Evolutionary conservation across 2,113 vertebrate species (phyloP).

Genomic region (Tachuris rubrigastra): DNA sequence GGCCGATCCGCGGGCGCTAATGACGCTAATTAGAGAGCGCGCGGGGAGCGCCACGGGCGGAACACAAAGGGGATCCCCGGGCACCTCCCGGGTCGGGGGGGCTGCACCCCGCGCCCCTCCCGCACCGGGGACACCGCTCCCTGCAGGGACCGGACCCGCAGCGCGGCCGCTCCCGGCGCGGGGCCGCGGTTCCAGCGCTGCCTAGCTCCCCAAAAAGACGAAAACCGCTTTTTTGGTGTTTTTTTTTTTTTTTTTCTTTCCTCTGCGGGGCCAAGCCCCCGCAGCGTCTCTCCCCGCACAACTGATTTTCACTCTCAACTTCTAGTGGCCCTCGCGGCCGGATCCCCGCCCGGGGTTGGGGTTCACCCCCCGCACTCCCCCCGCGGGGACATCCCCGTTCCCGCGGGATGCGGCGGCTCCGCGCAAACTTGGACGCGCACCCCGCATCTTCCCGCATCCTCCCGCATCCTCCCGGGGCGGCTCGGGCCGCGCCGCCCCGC

Average conservation of each 20-base stretch:
- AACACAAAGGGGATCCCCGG: conserved; percentile 11
- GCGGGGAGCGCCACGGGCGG: neutral
- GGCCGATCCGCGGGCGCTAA: neutral
- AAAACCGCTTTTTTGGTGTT: neutral
- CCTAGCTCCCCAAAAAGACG: neutral
- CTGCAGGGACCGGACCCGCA: neutral
- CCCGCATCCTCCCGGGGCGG: neutral
- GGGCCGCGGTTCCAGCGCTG: neutral
- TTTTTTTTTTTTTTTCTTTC: neutral
- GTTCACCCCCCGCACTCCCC: neutral
- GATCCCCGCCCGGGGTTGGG: neutral
- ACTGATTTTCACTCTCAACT: neutral
- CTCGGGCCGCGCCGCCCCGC: neutral
- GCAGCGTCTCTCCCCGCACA: neutral
- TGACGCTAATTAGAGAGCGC: conserved; percentile 10
- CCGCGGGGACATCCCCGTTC: neutral
- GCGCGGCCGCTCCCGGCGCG: neutral
- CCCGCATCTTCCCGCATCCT: neutral
- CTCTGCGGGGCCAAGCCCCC: neutral
- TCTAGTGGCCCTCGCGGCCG: neutral
- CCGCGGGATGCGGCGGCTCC: neutral
- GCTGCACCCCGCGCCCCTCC: neutral
- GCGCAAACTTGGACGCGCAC: neutral
- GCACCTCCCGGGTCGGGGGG: neutral
- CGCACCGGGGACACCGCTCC: neutral